Evolutionary conservation across 2,888 invertebrate species (phyloP).

Genomic region (Polyommatus iphigenia): DNA sequence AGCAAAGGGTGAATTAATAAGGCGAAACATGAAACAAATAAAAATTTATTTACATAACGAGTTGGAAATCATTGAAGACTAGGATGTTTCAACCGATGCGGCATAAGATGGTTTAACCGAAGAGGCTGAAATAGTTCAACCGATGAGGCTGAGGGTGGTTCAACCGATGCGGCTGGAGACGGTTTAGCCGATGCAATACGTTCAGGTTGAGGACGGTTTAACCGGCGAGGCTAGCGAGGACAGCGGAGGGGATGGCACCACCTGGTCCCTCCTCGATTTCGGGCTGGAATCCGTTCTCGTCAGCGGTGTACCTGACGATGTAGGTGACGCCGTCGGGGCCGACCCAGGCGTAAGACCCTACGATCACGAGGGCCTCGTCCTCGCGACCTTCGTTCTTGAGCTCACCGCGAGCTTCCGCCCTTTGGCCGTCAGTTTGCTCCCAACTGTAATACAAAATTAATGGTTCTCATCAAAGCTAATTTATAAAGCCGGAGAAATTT

Average conservation of each 20-base stretch:
- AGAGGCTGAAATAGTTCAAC: conserved; percentile 38
- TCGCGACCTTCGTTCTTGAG: conserved; percentile 67
- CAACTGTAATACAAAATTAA: conserved; percentile 46
- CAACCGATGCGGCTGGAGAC: conserved; percentile 48
- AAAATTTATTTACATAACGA: conserved; percentile 31
- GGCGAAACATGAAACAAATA: conserved; percentile 40
- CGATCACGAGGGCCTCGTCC: conserved; percentile 64
- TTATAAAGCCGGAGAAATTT: not conserved
- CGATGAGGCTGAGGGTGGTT: conserved; percentile 19
- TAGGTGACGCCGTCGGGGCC: conserved; percentile 69
- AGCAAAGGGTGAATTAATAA: conserved; percentile 53
- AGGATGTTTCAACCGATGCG: conserved; percentile 19
- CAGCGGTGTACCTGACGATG: conserved; percentile 74
- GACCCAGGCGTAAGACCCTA: conserved; percentile 69
- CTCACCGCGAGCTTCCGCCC: conserved; percentile 61
- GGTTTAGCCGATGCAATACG: conserved; percentile 43
- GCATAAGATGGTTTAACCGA: conserved; percentile 41
- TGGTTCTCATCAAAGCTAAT: not conserved
- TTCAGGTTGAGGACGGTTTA: conserved; percentile 31
- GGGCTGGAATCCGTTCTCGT: conserved; percentile 57
- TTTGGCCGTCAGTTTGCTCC: conserved; percentile 68
- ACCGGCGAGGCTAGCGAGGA: conserved; percentile 49
- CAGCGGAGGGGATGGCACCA: conserved; percentile 46
- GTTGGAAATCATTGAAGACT: conserved; percentile 32
- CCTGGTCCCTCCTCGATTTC: conserved; percentile 56